Evolutionary conservation across 1,140 invertebrate genomes (phyloP).

Genomic region (Neodiprion virginianus): DNA sequence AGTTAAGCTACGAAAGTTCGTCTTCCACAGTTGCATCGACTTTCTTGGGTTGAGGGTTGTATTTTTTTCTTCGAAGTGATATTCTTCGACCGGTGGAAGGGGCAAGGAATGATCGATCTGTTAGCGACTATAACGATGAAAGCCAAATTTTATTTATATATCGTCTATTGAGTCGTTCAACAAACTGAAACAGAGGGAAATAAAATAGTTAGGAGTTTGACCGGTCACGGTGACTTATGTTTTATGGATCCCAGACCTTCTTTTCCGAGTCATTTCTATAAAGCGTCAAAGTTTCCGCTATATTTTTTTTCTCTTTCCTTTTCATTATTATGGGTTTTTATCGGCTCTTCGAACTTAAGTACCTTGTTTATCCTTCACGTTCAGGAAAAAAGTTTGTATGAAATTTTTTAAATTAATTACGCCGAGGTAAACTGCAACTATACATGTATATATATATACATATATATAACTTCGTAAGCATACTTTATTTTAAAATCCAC

Average conservation of each 20-base stretch:
- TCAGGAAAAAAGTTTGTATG: background rate
- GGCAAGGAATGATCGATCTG: background rate
- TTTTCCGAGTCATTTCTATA: background rate
- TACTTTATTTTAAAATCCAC: background rate
- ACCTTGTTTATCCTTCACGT: conserved; percentile 1
- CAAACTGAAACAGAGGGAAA: background rate
- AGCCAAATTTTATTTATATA: background rate
- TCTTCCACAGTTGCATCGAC: background rate
- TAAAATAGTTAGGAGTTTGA: background rate
- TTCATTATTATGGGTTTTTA: background rate
- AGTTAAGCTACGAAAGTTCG: background rate
- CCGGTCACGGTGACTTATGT: background rate
- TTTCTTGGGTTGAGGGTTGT: too few species aligned
- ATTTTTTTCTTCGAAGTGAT: too few species aligned
- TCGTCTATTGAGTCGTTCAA: background rate
- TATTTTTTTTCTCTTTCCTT: too few species aligned
- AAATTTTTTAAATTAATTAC: background rate
- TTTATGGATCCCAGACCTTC: background rate
- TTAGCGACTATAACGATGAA: background rate
- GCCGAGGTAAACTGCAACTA: background rate
- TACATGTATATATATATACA: too few species aligned
- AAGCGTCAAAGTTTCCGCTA: background rate
- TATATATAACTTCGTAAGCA: background rate
- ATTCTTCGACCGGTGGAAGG: too few species aligned
- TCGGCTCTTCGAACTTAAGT: background rate